Percentiles rank a stretch among this genome's conserved stretches.
Conservation (phyloP, 2,888 invertebrate species). For the Archips crataeganus region DNA sequence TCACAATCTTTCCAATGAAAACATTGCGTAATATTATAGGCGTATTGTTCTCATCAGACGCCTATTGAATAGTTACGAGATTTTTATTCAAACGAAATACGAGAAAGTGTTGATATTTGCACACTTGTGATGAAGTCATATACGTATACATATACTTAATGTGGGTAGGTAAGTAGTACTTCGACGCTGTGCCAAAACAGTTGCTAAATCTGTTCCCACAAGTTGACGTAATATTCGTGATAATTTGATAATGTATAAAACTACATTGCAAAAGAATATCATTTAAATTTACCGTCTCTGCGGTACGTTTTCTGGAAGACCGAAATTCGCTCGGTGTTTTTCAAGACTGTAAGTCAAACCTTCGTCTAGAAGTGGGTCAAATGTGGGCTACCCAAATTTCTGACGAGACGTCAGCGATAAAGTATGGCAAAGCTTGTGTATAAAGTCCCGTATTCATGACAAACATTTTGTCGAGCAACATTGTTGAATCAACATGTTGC, state of each 20-base stretch:
- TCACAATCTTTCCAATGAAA: slow-evolving; percentile 1
- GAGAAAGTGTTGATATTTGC: slow-evolving; percentile 34
- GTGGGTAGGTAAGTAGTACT: too few species aligned
- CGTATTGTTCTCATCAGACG: slow-evolving; percentile 25
- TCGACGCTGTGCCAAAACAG: slow-evolving; percentile 1
- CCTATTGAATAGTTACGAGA: slow-evolving; percentile 28
- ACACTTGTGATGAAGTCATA: slow-evolving; percentile 2
- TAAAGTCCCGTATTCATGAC: neutral
- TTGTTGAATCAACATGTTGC: too few species aligned
- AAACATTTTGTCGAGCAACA: too few species aligned
- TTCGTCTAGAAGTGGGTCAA: too few species aligned
- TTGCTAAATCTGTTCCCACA: slow-evolving; percentile 17
- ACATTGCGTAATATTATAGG: slow-evolving; percentile 22
- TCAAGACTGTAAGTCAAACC: too few species aligned
- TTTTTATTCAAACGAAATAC: slow-evolving; percentile 28
- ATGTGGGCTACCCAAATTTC: too few species aligned
- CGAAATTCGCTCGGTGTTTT: too few species aligned
- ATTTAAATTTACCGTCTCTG: too few species aligned
- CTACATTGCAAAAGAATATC: neutral
- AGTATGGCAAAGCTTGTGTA: neutral
- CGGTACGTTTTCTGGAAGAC: too few species aligned
- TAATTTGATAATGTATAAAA: slow-evolving; percentile 3
- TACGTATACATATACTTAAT: neutral
- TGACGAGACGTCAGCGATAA: too few species aligned
- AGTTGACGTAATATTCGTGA: slow-evolving; percentile 5